phyloP scores from a whole-genome alignment of 2,888 invertebrate species.

The Busseola fusca region DNA sequence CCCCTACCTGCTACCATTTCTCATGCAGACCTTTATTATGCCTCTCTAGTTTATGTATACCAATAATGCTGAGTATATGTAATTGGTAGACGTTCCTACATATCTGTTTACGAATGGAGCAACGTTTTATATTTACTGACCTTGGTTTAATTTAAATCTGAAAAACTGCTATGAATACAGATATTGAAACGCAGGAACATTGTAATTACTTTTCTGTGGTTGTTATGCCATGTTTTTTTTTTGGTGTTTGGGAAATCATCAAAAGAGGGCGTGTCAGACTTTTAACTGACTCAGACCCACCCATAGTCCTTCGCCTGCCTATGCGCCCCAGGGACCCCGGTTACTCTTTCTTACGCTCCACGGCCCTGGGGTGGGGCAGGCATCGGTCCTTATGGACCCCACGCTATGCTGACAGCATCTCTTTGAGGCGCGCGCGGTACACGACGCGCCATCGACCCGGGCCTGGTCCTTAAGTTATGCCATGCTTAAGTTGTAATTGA shows the following conservation, averaged over 20 bases:
- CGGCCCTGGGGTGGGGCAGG: no score
- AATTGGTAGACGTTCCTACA: constrained; percentile 11
- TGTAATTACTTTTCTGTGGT: constrained; percentile 1
- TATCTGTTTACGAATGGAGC: constrained; percentile 4
- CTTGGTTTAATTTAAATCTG: neutral
- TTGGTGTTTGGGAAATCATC: no score
- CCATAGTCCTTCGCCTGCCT: no score
- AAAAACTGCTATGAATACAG: neutral
- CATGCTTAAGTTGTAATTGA: neutral
- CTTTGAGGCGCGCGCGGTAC: no score
- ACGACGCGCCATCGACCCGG: no score
- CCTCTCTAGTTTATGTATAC: constrained; percentile 37
- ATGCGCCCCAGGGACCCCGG: no score
- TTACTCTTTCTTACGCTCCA: no score
- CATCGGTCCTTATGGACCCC: no score
- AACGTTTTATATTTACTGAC: constrained; percentile 12
- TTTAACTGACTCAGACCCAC: no score
- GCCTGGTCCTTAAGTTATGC: no score
- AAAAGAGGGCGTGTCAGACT: no score
- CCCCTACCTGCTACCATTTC: constrained; percentile 50
- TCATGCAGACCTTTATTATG: constrained; percentile 51
- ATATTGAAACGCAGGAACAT: neutral
- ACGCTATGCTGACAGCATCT: no score
- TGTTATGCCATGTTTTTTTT: neutral
- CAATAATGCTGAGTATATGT: constrained; percentile 40